A percentile compares a stretch with the other conserved stretches of the same genome.
These are phyloP conservation scores for Drosophila rubida DNA, from an alignment of 2,888 invertebrate species.

Conservation along the genomic window DNA sequence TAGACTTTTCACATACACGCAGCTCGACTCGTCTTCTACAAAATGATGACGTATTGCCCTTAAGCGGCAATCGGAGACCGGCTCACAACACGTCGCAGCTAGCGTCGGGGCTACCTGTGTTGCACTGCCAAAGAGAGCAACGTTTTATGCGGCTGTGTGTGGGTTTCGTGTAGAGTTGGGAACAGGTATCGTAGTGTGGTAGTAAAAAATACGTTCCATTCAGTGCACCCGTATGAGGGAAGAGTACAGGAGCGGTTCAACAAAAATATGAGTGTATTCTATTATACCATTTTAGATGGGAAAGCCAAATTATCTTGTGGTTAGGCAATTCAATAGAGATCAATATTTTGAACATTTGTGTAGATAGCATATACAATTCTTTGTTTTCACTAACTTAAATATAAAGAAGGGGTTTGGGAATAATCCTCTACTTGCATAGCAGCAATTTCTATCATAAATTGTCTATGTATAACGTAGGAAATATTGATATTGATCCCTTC, in stretches of 20 bases:
- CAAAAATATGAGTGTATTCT: not conserved
- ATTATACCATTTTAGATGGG: too few relatives aligned
- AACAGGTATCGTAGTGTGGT: slow-evolving; percentile 53
- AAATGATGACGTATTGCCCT: slow-evolving; percentile 65
- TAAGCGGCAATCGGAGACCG: slow-evolving; percentile 38
- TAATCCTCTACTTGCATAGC: too few relatives aligned
- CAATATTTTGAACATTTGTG: too few relatives aligned
- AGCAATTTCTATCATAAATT: too few relatives aligned
- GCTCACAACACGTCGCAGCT: slow-evolving; percentile 27
- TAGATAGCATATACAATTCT: too few relatives aligned
- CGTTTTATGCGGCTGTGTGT: slow-evolving; percentile 21
- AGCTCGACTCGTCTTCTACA: slow-evolving; percentile 28
- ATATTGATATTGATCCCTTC: too few relatives aligned
- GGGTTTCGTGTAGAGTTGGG: slow-evolving; percentile 54
- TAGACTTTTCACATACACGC: slow-evolving; percentile 22
- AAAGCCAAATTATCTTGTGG: too few relatives aligned
- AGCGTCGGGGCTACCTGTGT: slow-evolving; percentile 36
- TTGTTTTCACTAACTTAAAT: too few relatives aligned
- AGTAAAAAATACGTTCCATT: slow-evolving; percentile 62
- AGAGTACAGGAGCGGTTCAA: slow-evolving; percentile 51
- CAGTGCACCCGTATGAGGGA: slow-evolving; percentile 44
- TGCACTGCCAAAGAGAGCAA: slow-evolving; percentile 32
- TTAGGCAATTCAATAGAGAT: too few relatives aligned
- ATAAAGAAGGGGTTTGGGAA: too few relatives aligned
- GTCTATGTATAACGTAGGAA: too few relatives aligned